These are phyloP conservation scores for Hypena proboscidalis DNA, from an alignment of 2,888 invertebrate species.

Conservation along the genomic window DNA sequence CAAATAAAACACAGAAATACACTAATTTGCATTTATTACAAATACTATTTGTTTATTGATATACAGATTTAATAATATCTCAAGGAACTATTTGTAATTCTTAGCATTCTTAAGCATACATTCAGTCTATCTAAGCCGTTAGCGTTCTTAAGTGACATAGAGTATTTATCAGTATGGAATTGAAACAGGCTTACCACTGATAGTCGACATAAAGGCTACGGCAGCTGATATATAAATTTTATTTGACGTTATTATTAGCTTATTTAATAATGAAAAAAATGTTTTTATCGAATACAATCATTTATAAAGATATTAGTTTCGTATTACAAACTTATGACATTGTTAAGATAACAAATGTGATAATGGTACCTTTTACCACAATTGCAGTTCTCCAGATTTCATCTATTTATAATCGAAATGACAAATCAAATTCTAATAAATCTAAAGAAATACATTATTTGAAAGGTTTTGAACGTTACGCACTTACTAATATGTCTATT, in stretches of 20 bases:
- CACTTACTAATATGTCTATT: no score
- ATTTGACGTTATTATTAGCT: background rate
- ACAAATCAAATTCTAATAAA: no score
- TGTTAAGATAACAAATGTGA: no score
- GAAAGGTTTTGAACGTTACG: no score
- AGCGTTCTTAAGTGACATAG: conserved; percentile 11
- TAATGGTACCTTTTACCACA: no score
- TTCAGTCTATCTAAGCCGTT: conserved; percentile 11
- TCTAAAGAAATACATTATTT: no score
- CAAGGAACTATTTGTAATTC: conserved; percentile 27
- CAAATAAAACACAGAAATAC: background rate
- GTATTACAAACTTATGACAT: no score
- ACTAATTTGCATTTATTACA: conserved; percentile 18
- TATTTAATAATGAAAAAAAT: background rate
- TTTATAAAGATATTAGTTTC: no score
- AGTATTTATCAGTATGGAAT: conserved; percentile 8
- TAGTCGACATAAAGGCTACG: background rate
- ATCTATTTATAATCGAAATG: no score
- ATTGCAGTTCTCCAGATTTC: no score
- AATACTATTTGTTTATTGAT: conserved; percentile 6
- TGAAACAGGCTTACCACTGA: conserved; percentile 8
- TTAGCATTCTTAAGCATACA: conserved; percentile 16
- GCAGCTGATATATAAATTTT: background rate
- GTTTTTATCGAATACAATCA: no score
- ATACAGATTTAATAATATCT: conserved; percentile 7